These are phyloP conservation scores for Crotalus horridus DNA, from an alignment of 2,113 vertebrate species.

Conservation along the genomic window DNA sequence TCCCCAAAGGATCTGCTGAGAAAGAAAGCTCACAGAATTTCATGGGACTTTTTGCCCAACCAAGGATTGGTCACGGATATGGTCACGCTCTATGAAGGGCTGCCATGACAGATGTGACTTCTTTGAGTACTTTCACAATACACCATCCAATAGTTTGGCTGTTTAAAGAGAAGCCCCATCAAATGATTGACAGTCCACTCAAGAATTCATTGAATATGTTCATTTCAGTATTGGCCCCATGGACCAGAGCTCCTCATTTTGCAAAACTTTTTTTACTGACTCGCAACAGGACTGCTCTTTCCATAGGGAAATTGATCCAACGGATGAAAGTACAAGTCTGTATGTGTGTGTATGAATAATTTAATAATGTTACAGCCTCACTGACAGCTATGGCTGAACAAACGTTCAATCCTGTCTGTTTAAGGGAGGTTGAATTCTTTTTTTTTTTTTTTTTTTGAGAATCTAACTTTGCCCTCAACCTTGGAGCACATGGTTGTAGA, in stretches of 20 bases:
- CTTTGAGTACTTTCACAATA: not conserved
- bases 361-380: not conserved
- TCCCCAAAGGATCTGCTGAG: too few relatives aligned
- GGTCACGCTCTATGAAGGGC: too few relatives aligned
- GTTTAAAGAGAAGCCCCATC: constrained; percentile 21
- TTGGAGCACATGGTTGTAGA: not conserved
- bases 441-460: not conserved
- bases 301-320: constrained; percentile 33
- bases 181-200: constrained; percentile 21
- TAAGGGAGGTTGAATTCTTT: not conserved
- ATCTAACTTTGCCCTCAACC: not conserved
- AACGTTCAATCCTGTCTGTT: not conserved
- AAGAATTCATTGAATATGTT: constrained; percentile 17
- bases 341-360: not conserved
- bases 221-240: constrained; percentile 26
- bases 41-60: too few relatives aligned
- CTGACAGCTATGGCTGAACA: not conserved
- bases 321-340: constrained; percentile 3
- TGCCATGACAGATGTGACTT: too few relatives aligned
- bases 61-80: too few relatives aligned
- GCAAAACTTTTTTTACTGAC: constrained; percentile 30
- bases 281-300: constrained; percentile 9
- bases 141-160: constrained; percentile 17
- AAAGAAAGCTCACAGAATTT: too few relatives aligned
- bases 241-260: constrained; percentile 28